phyloP scores from a whole-genome alignment of 2,888 invertebrate genomes.

The Andrena fulva region DNA sequence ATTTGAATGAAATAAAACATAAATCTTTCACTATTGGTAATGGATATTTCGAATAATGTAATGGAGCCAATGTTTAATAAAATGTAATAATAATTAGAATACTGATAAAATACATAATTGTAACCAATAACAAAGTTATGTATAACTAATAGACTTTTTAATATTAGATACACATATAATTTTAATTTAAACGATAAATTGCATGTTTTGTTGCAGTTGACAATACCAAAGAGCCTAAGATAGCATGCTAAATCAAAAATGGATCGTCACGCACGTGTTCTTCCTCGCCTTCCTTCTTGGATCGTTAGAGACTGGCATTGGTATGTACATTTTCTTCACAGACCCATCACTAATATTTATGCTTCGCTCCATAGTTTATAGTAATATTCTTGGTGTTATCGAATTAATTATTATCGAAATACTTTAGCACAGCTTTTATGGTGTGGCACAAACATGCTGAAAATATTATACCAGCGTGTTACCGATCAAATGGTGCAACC shows the following conservation, averaged over 20 bases:
- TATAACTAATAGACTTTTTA: background rate
- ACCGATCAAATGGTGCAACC: too few relatives aligned
- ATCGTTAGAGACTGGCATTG: conserved; percentile 31
- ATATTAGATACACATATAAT: background rate
- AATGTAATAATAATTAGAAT: background rate
- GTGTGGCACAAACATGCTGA: too few relatives aligned
- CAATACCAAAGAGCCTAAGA: conserved; percentile 69
- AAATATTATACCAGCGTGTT: too few relatives aligned
- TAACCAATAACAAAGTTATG: too few relatives aligned
- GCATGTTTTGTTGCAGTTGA: conserved; percentile 72
- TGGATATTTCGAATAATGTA: too few relatives aligned
- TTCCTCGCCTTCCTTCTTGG: conserved; percentile 74
- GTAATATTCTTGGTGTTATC: background rate
- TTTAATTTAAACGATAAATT: background rate
- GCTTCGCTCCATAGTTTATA: background rate
- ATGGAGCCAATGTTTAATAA: too few relatives aligned
- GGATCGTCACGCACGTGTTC: conserved; percentile 67
- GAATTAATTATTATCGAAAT: background rate
- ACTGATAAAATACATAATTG: background rate
- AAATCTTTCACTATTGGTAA: background rate
- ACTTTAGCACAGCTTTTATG: too few relatives aligned
- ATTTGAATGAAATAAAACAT: background rate
- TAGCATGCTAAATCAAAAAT: conserved; percentile 81
- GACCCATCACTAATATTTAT: background rate
- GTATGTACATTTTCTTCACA: conserved; percentile 25